These are phyloP conservation scores for Danio jaintianensis DNA, from an alignment of 2,797 vertebrate genomes.

Conservation along the genomic window DNA sequence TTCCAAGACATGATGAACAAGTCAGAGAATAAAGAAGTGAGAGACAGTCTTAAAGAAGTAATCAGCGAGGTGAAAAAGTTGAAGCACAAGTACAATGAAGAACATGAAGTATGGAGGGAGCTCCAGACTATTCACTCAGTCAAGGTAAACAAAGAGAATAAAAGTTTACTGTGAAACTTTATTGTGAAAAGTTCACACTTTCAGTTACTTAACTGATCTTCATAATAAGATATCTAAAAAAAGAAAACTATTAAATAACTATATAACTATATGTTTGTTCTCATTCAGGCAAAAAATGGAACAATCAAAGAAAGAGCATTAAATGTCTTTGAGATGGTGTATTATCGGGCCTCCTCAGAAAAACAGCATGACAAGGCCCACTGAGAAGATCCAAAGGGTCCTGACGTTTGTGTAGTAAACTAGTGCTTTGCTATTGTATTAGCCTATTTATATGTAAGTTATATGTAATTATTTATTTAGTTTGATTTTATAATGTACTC, in stretches of 20 bases:
- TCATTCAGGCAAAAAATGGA: slow-evolving; percentile 38
- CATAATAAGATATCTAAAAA: background rate
- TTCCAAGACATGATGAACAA: slow-evolving; percentile 46
- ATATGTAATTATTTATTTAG: slow-evolving; percentile 61
- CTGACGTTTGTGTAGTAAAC: background rate
- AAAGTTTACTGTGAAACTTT: background rate
- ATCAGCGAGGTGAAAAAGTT: background rate
- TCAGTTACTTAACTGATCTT: background rate
- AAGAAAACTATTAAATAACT: background rate
- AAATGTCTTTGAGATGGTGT: slow-evolving; percentile 53
- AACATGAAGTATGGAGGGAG: slow-evolving; percentile 13
- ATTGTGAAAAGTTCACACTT: background rate
- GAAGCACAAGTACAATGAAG: background rate
- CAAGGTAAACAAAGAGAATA: slow-evolving; percentile 46
- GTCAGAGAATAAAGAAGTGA: background rate
- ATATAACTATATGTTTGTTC: background rate
- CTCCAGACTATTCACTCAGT: slow-evolving; percentile 25
- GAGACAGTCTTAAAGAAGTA: background rate
- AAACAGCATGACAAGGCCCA: background rate
- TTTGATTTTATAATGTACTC: slow-evolving; percentile 19
- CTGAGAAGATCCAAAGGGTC: background rate
- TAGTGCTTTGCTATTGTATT: slow-evolving; percentile 34
- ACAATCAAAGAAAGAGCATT: slow-evolving; percentile 42
- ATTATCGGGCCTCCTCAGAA: background rate
- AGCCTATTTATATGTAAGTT: slow-evolving; percentile 60